phyloP scores from a whole-genome alignment of 1,140 invertebrate genomes.

The Potamilus streckersoni region DNA sequence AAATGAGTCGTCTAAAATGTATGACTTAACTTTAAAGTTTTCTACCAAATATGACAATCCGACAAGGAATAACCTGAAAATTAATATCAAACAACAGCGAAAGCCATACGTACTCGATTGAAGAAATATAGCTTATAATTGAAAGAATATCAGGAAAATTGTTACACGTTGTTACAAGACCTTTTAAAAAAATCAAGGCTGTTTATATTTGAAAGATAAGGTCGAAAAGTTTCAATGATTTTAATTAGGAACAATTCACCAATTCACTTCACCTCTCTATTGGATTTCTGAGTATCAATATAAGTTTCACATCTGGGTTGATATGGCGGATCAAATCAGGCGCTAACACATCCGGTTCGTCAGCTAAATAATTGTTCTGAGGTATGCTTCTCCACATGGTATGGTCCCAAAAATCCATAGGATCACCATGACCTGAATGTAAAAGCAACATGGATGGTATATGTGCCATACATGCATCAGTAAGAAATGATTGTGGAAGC shows the following conservation, averaged over 20 bases:
- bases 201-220: background rate
- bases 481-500: no score
- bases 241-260: background rate
- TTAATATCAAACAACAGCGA: no score
- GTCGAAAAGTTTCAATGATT: background rate
- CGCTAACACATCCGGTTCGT: constrained; percentile 30
- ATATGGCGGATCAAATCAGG: constrained; percentile 42
- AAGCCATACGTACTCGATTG: no score
- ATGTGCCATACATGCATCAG: background rate
- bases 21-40: no score
- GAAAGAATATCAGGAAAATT: no score
- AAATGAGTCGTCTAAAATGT: no score
- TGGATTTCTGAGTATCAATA: constrained; percentile 51
- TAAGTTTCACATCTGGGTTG: constrained; percentile 40
- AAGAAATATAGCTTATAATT: no score
- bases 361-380: constrained; percentile 35
- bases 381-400: constrained; percentile 38
- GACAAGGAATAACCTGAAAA: no score
- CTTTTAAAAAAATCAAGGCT: background rate
- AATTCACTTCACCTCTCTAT: constrained; percentile 38
- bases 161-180: background rate
- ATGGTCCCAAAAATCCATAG: constrained; percentile 52
- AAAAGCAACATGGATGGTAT: background rate
- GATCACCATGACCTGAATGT: constrained; percentile 48
- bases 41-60: no score